These are phyloP conservation scores for Athene cunicularia DNA, from an alignment of 2,113 vertebrate genomes.

Conservation along the genomic window DNA sequence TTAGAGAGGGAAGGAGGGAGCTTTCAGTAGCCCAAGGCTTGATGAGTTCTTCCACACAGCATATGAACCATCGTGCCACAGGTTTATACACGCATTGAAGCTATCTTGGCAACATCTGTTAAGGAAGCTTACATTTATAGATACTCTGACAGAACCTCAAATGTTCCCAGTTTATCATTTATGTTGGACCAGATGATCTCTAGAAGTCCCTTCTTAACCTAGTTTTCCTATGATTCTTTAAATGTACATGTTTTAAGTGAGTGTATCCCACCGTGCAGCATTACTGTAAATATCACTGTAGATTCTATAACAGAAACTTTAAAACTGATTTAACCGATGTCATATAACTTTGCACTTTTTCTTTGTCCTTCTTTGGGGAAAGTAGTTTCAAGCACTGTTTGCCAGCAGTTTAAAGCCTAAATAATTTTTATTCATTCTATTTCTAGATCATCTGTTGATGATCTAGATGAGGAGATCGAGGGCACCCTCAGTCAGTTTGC, in stretches of 20 bases:
- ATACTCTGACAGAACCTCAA: not conserved
- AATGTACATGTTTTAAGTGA: not conserved
- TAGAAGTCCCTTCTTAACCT: not conserved
- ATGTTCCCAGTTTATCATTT: not conserved
- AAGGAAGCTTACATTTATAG: not conserved
- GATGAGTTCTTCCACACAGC: not conserved
- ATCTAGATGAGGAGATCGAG: no score
- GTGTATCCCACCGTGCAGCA: not conserved
- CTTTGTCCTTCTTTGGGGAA: not conserved
- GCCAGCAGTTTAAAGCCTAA: not conserved
- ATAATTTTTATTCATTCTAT: not conserved
- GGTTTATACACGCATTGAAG: not conserved
- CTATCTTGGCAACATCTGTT: not conserved
- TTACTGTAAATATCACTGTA: not conserved
- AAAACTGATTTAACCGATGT: not conserved
- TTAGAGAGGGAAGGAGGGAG: not conserved
- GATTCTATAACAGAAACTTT: not conserved
- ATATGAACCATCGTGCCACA: accelerated
- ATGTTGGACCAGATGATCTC: not conserved
- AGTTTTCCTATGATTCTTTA: not conserved
- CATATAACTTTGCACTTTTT: not conserved
- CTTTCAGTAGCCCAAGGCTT: not conserved
- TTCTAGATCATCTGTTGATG: no score
- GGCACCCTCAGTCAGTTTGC: no score
- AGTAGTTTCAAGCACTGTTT: not conserved